phyloP scores from a whole-genome alignment of 2,888 invertebrate species.

The Euplagia quadripunctaria region DNA sequence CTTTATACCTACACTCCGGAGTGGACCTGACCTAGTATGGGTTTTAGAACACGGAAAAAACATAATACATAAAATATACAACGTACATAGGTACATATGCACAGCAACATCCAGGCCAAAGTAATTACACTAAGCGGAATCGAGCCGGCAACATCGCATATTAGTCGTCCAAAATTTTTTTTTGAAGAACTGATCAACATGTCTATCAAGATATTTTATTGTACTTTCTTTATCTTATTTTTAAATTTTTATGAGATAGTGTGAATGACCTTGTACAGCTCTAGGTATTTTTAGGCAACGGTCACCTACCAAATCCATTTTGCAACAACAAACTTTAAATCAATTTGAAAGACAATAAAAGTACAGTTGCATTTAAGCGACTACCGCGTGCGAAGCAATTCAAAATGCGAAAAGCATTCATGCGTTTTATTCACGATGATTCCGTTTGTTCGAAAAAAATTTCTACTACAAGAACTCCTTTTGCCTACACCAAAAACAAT shows the following conservation, averaged over 20 bases:
- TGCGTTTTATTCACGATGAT: neutral
- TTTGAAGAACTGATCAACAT: no score
- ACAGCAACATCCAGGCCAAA: no score
- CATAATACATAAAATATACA: no score
- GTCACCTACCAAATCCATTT: slow-evolving; percentile 63
- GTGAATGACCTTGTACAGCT: neutral
- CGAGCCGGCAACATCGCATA: no score
- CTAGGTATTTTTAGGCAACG: slow-evolving; percentile 21
- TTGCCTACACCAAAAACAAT: no score
- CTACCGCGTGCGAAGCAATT: slow-evolving; percentile 27
- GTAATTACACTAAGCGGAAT: no score
- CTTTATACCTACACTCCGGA: no score
- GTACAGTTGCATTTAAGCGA: slow-evolving; percentile 46
- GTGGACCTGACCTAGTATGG: no score
- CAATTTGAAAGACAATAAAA: slow-evolving; percentile 61
- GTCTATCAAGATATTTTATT: neutral
- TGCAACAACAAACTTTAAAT: slow-evolving; percentile 57
- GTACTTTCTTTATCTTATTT: neutral
- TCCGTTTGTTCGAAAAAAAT: neutral
- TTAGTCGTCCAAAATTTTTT: no score
- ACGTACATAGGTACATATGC: no score
- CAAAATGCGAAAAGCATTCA: slow-evolving; percentile 28
- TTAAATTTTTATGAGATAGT: neutral
- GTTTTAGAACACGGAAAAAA: no score
- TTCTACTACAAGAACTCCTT: no score